Conservation (phyloP, 2,888 invertebrate genomes). For the Calameuta pallipes region DNA sequence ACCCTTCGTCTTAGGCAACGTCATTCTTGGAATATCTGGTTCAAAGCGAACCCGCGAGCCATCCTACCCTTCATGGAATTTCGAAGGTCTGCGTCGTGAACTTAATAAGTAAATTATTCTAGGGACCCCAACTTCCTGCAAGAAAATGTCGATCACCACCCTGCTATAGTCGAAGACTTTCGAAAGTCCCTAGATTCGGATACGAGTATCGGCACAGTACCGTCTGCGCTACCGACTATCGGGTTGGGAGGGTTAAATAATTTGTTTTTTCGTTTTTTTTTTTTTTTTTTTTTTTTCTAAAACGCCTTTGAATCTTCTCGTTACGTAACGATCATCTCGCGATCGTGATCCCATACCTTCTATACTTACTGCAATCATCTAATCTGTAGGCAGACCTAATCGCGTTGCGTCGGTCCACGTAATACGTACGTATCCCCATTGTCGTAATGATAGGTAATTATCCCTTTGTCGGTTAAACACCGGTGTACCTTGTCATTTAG, state of each 20-base stretch:
- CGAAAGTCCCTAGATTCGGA: neutral
- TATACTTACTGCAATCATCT: neutral
- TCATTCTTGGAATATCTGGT: slow-evolving; percentile 60
- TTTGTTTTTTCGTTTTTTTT: too few relatives aligned
- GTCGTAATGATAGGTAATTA: neutral
- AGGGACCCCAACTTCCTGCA: slow-evolving; percentile 4
- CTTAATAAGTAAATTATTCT: slow-evolving; percentile 66
- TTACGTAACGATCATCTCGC: neutral
- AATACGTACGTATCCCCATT: neutral
- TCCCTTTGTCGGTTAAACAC: neutral
- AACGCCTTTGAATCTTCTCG: neutral
- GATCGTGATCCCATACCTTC: neutral
- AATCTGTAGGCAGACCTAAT: neutral
- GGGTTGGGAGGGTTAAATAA: neutral
- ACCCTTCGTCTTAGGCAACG: slow-evolving; percentile 36
- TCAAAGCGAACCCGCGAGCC: slow-evolving; percentile 64
- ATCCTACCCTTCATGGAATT: slow-evolving; percentile 56
- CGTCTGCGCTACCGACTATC: too few relatives aligned
- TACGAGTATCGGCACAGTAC: too few relatives aligned
- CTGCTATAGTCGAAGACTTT: neutral
- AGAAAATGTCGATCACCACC: neutral
- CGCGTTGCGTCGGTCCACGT: neutral
- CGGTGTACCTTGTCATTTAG: neutral
- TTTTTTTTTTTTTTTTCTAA: neutral
- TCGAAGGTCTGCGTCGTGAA: slow-evolving; percentile 58